Conservation (phyloP, 2,113 vertebrate genomes). For the Anarhynchus alexandrinus region DNA sequence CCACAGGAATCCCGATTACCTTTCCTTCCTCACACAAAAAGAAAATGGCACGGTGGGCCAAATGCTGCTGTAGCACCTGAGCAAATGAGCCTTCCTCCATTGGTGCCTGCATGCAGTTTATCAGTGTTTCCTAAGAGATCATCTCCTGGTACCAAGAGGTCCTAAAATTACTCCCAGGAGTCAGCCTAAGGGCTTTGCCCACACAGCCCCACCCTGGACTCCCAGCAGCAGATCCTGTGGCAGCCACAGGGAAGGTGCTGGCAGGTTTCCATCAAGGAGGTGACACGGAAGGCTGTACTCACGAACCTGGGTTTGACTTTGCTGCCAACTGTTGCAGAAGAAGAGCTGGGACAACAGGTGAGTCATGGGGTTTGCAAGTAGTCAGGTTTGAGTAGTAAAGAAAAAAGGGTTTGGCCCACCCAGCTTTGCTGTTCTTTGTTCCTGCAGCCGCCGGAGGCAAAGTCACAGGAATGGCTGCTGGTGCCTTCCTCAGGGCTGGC, state of each 20-base stretch:
- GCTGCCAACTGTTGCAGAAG: background rate
- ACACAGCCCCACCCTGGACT: background rate
- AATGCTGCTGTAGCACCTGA: background rate
- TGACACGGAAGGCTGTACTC: background rate
- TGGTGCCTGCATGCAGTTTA: background rate
- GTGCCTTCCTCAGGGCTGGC: background rate
- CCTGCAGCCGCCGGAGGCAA: background rate
- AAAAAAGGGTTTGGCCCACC: background rate
- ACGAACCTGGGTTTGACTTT: background rate
- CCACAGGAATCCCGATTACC: background rate
- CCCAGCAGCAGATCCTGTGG: background rate
- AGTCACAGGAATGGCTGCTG: background rate
- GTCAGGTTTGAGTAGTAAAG: background rate
- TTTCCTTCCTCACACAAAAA: background rate
- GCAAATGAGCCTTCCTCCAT: background rate
- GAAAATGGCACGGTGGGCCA: background rate
- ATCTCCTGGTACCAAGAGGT: background rate
- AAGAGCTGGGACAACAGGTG: background rate
- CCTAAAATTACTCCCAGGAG: background rate
- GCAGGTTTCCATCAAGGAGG: background rate
- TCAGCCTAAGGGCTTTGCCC: background rate
- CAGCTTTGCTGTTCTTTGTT: background rate
- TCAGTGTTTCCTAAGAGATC: background rate
- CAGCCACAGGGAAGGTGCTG: background rate
- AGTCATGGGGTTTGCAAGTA: conserved; percentile 9